Evolutionary conservation across 2,797 vertebrate species (phyloP).

Genomic region (Tolypeutes matacus): DNA sequence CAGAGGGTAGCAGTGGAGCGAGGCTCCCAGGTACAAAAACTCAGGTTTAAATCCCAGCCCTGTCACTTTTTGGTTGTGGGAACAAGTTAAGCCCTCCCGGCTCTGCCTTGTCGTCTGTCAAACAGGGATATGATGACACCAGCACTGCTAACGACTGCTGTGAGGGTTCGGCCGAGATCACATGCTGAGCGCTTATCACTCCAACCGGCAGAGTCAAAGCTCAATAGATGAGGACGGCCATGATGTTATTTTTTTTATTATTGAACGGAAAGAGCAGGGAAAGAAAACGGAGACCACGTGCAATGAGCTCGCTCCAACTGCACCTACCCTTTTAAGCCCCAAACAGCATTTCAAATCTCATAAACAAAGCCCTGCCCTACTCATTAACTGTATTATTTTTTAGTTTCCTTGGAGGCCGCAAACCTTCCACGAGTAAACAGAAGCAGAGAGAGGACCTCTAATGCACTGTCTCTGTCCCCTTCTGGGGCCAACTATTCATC

Average conservation of each 20-base stretch:
- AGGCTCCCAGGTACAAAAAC: background rate
- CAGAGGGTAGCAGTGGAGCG: fast-evolving
- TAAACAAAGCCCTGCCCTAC: background rate
- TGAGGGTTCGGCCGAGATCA: fast-evolving
- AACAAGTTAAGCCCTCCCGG: background rate
- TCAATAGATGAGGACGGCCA: fast-evolving
- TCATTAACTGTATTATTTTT: background rate
- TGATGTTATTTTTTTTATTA: fast-evolving
- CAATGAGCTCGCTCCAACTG: background rate
- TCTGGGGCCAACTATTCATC: fast-evolving
- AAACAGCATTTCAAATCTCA: background rate
- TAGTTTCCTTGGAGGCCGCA: slow-evolving; percentile 37
- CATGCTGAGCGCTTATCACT: fast-evolving
- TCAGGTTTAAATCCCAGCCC: background rate
- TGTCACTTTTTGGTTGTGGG: background rate
- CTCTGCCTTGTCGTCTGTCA: background rate
- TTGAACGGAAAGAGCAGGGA: fast-evolving
- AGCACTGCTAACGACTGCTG: background rate
- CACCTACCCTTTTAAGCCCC: background rate
- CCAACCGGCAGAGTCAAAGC: fast-evolving
- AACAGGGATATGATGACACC: background rate
- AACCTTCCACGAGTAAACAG: background rate
- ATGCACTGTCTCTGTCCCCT: background rate
- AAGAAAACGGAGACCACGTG: fast-evolving
- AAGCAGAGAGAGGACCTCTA: background rate